phyloP scores from a whole-genome alignment of 1,140 invertebrate genomes.

The Coboldia fuscipes region DNA sequence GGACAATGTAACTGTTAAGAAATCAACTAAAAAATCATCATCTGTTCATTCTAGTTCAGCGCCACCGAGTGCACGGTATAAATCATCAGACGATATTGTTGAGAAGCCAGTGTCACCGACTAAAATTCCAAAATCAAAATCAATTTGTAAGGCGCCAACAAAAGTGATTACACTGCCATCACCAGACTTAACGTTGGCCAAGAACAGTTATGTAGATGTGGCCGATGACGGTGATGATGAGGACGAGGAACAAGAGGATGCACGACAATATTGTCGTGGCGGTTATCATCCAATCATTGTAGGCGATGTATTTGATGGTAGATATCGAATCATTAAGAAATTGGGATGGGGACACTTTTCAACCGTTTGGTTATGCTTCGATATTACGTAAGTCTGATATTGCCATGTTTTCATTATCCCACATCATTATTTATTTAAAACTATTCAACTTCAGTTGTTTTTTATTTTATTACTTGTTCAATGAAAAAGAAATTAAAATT shows the following conservation, averaged over 20 bases:
- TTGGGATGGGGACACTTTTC: conserved; percentile 97
- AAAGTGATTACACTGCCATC: too few species aligned
- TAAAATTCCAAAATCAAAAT: too few species aligned
- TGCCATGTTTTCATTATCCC: background rate
- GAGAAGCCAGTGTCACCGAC: too few species aligned
- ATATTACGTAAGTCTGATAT: conserved; percentile 31
- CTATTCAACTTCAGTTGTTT: background rate
- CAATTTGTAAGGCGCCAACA: too few species aligned
- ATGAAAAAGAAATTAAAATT: too few species aligned
- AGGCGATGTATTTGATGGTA: conserved; percentile 79
- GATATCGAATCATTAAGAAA: conserved; percentile 91
- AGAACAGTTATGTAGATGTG: too few species aligned
- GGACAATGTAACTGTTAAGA: too few species aligned
- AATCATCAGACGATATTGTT: too few species aligned
- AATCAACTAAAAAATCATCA: too few species aligned
- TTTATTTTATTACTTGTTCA: background rate
- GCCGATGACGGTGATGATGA: conserved; percentile 7
- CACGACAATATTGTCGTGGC: conserved; percentile 81
- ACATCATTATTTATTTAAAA: background rate
- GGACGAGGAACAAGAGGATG: conserved; percentile 91
- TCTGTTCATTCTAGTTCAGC: too few species aligned
- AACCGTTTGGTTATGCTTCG: conserved; percentile 95
- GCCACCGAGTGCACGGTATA: too few species aligned
- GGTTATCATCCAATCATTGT: conserved; percentile 90
- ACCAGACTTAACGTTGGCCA: too few species aligned